Conservation (phyloP, 2,113 vertebrate species). For the Dendropsophus ebraccatus region DNA sequence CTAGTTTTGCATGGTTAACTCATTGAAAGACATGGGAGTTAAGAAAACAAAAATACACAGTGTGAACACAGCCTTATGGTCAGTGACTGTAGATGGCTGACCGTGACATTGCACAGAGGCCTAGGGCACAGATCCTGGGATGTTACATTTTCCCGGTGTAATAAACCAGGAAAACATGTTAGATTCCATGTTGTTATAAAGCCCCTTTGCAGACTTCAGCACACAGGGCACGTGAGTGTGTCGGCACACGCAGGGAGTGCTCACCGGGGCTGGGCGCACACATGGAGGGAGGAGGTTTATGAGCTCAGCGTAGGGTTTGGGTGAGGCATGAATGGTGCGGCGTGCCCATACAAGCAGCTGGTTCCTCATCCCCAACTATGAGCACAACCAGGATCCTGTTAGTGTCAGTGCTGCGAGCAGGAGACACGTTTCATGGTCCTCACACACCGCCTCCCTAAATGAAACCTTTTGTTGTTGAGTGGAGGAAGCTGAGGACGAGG, state of each 20-base stretch:
- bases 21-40: no score
- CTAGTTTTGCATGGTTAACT: no score
- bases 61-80: no score
- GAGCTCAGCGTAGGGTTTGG: slow-evolving; percentile 6
- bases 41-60: no score
- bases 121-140: no score
- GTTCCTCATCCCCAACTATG: not conserved
- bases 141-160: no score
- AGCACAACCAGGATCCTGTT: slow-evolving; percentile 3
- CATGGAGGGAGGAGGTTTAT: slow-evolving; percentile 23
- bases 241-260: not conserved
- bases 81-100: no score
- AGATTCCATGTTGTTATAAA: not conserved
- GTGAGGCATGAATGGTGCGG: not conserved
- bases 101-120: no score
- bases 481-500: slow-evolving; percentile 6
- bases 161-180: no score
- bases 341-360: slow-evolving; percentile 41
- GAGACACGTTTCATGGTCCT: not conserved
- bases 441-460: slow-evolving; percentile 15
- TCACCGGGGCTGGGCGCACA: not conserved
- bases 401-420: not conserved
- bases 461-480: not conserved
- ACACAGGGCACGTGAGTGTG: slow-evolving; percentile 8
- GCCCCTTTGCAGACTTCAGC: not conserved